These are phyloP conservation scores for Drosophila tropicalis DNA, from an alignment of 1,140 invertebrate species.

Conservation along the genomic window DNA sequence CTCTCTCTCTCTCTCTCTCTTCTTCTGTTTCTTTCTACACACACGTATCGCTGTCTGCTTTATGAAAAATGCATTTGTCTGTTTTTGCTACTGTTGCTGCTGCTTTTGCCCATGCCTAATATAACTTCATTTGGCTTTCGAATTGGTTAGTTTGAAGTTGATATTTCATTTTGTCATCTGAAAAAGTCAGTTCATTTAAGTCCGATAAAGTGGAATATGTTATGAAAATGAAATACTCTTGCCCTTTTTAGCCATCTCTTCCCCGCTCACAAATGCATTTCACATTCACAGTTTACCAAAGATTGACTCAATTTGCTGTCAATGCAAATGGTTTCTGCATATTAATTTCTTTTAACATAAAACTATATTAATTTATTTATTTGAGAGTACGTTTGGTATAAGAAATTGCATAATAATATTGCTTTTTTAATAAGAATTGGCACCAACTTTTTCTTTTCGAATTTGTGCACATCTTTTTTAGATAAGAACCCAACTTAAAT, in stretches of 20 bases:
- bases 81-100: slow-evolving; percentile 42
- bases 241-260: no score
- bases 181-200: slow-evolving; percentile 41
- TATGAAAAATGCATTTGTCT: slow-evolving; percentile 79
- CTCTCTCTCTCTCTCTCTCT: neutral
- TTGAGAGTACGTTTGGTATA: no score
- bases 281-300: no score
- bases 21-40: neutral
- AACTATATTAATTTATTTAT: no score
- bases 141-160: slow-evolving; percentile 47
- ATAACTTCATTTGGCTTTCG: slow-evolving; percentile 66
- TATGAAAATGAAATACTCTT: slow-evolving; percentile 24
- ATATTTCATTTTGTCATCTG: slow-evolving; percentile 27
- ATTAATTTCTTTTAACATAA: neutral
- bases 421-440: no score
- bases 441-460: no score
- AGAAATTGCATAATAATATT: no score
- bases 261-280: no score
- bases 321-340: neutral
- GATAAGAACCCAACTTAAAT: neutral
- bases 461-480: no score
- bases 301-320: slow-evolving; percentile 1
- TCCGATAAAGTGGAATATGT: slow-evolving; percentile 19
- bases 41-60: slow-evolving; percentile 58
- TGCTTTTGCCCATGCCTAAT: slow-evolving; percentile 55